phyloP scores from a whole-genome alignment of 2,797 vertebrate genomes.

The Clarias fuscus region DNA sequence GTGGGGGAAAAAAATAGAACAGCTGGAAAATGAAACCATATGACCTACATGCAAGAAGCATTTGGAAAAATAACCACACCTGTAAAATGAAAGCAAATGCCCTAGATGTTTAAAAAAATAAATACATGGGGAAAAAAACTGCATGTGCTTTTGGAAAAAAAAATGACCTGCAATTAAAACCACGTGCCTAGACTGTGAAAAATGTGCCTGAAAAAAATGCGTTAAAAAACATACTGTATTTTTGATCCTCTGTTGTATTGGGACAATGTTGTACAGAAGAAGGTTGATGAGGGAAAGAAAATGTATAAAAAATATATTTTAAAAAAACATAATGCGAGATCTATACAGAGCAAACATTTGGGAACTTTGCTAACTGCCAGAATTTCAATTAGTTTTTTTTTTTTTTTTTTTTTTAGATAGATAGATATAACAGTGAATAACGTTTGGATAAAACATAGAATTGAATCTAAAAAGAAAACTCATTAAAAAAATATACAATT shows the following conservation, averaged over 20 bases:
- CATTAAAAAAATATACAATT: no score
- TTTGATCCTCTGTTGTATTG: not conserved
- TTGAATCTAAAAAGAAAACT: not conserved
- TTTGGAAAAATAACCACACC: not conserved
- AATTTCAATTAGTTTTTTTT: not conserved
- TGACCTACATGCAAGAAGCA: not conserved
- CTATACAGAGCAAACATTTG: not conserved
- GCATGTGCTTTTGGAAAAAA: no score
- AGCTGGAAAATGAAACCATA: not conserved
- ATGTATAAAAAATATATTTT: not conserved
- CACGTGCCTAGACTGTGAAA: not conserved
- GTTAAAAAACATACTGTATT: not conserved
- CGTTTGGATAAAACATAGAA: not conserved
- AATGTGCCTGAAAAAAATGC: not conserved
- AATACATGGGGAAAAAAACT: not conserved
- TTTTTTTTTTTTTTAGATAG: not conserved
- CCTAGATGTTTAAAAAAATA: not conserved
- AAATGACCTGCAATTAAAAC: not conserved
- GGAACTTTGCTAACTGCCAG: not conserved
- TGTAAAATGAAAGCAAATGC: not conserved
- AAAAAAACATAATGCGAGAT: not conserved
- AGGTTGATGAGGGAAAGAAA: not conserved
- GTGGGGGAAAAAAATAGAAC: not conserved
- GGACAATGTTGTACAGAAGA: not conserved
- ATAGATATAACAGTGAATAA: not conserved